Percentiles rank a stretch among this genome's conserved stretches.
These are phyloP conservation scores for Microctenopoma steveboyesi DNA, from an alignment of 2,797 vertebrate species.

Conservation along the genomic window DNA sequence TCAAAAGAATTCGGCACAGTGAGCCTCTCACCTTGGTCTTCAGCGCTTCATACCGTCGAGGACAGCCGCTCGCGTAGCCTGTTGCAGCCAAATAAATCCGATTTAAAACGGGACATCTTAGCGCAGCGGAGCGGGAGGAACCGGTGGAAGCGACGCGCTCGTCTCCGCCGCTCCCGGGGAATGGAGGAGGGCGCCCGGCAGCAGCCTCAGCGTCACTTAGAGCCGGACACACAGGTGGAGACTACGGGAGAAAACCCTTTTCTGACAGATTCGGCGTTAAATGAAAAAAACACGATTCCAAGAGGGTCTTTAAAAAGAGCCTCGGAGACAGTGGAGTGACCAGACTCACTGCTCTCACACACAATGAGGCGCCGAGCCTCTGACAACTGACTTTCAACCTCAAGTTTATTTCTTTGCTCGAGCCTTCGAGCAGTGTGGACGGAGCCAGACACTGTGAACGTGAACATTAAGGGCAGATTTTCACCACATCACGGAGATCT, in stretches of 20 bases:
- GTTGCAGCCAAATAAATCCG: slow-evolving; percentile 67
- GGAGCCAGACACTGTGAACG: neutral
- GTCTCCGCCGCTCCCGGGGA: slow-evolving; percentile 70
- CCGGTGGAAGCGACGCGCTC: slow-evolving; percentile 55
- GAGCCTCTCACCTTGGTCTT: slow-evolving; percentile 69
- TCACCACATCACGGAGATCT: neutral
- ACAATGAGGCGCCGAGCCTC: slow-evolving; percentile 53
- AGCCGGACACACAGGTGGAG: slow-evolving; percentile 38
- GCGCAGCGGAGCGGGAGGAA: slow-evolving; percentile 41
- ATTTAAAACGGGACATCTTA: slow-evolving; percentile 78
- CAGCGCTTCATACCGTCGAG: slow-evolving; percentile 44
- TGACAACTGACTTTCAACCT: slow-evolving; percentile 59
- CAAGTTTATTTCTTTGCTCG: slow-evolving; percentile 50
- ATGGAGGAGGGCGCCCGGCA: slow-evolving; percentile 59
- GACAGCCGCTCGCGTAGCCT: slow-evolving; percentile 43
- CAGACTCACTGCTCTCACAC: slow-evolving; percentile 52
- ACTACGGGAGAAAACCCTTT: slow-evolving; percentile 15
- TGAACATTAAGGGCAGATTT: neutral
- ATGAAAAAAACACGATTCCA: slow-evolving; percentile 18
- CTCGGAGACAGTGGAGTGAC: slow-evolving; percentile 28
- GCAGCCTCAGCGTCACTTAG: slow-evolving; percentile 41
- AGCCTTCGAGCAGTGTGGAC: slow-evolving; percentile 25
- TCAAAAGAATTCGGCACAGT: slow-evolving; percentile 1
- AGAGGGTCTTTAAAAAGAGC: slow-evolving; percentile 10
- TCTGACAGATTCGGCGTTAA: neutral